Percentiles rank a stretch among this genome's conserved stretches.
These are phyloP conservation scores for Theretra japonica DNA, from an alignment of 2,888 invertebrate species.

Conservation along the genomic window DNA sequence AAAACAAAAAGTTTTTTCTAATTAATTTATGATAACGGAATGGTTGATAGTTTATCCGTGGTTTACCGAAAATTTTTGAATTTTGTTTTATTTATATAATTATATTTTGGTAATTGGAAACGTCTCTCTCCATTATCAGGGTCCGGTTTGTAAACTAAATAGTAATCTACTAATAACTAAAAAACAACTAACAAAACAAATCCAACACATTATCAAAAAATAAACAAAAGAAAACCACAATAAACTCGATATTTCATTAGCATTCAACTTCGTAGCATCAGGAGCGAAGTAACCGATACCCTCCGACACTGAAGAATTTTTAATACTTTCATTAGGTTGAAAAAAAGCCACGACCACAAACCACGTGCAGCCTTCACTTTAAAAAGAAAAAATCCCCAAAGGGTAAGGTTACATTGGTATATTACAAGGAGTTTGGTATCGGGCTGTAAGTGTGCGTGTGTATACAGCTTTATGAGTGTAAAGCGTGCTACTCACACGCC, in stretches of 20 bases:
- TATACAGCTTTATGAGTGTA: conserved; percentile 53
- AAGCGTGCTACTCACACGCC: conserved; percentile 23
- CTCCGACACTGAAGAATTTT: conserved; percentile 67
- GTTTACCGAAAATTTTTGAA: too few species aligned
- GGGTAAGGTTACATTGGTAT: conserved; percentile 79
- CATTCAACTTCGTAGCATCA: conserved; percentile 12
- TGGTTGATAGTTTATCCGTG: too few species aligned
- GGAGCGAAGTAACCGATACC: conserved; percentile 61
- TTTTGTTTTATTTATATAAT: too few species aligned
- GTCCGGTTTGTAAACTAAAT: neutral
- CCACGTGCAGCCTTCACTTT: conserved; percentile 78
- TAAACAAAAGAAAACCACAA: conserved; percentile 18
- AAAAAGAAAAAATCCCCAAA: conserved; percentile 68
- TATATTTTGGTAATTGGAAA: too few species aligned
- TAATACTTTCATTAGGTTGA: conserved; percentile 75
- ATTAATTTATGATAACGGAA: too few species aligned
- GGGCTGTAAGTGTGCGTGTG: conserved; percentile 40
- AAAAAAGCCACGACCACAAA: conserved; percentile 77
- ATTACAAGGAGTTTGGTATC: conserved; percentile 67
- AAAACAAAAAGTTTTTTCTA: too few species aligned
- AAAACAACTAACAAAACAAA: neutral
- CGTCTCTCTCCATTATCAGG: too few species aligned
- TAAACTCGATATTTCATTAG: conserved; percentile 26
- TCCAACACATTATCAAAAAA: neutral
- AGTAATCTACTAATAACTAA: neutral